Evolutionary conservation across 1,140 invertebrate genomes (phyloP).

Genomic region (Semibalanus balanoides): DNA sequence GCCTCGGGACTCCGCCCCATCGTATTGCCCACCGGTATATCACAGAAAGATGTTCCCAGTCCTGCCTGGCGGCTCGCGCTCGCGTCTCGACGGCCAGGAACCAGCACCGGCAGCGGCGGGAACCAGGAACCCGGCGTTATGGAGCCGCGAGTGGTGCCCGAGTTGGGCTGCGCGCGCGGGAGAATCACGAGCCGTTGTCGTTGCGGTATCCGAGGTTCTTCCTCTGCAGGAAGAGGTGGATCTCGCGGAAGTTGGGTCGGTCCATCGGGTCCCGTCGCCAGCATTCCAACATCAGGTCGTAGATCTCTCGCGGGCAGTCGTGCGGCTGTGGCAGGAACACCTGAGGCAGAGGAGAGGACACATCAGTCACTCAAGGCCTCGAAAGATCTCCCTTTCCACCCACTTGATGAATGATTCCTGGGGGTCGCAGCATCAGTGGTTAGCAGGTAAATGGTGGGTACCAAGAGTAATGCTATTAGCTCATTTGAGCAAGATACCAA

Average conservation of each 20-base stretch:
- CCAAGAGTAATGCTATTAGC: no score
- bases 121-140: no score
- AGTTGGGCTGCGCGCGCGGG: no score
- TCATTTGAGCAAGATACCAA: no score
- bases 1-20: background rate
- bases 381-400: no score
- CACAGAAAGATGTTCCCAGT: background rate
- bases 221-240: slow-evolving; percentile 53
- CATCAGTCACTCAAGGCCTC: background rate
- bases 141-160: no score
- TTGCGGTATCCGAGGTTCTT: slow-evolving; percentile 49
- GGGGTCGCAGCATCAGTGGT: no score
- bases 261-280: slow-evolving; percentile 51
- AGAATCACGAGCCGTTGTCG: background rate
- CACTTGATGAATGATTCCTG: no score
- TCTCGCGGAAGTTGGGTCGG: slow-evolving; percentile 54
- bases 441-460: no score
- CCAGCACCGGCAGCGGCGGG: no score
- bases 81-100: background rate
- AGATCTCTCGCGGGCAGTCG: slow-evolving; percentile 49
- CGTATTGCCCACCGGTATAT: background rate
- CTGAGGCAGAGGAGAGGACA: slow-evolving; percentile 10
- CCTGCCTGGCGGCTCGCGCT: no score
- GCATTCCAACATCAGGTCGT: slow-evolving; percentile 58
- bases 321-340: slow-evolving; percentile 34